Evolutionary conservation across 2,113 vertebrate genomes (phyloP).

Genomic region (Cyprinodon brontotheroides): DNA sequence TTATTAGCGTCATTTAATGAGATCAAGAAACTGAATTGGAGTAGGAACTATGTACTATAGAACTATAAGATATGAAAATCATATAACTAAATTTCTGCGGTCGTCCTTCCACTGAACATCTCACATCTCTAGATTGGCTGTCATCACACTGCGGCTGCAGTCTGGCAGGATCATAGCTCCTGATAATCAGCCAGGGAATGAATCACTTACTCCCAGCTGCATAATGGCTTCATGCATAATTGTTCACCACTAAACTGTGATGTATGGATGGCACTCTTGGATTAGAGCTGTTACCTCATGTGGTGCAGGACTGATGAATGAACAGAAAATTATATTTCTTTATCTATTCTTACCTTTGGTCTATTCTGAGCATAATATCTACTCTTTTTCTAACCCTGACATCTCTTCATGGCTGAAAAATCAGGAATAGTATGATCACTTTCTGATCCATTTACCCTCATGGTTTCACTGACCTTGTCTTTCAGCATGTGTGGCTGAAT

Average conservation of each 20-base stretch:
- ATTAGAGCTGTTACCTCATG: constrained; percentile 17
- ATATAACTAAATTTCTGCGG: neutral
- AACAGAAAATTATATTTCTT: constrained; percentile 38
- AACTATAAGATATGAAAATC: neutral
- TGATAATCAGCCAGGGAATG: constrained; percentile 50
- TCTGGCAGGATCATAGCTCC: constrained; percentile 42
- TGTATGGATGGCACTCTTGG: constrained; percentile 31
- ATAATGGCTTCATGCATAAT: constrained; percentile 26
- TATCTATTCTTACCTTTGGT: constrained; percentile 19
- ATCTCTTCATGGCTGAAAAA: constrained; percentile 18
- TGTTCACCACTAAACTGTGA: constrained; percentile 27
- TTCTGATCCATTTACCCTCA: constrained; percentile 53
- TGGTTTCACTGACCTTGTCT: constrained; percentile 5
- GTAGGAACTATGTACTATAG: constrained; percentile 2
- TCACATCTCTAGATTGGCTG: constrained; percentile 15
- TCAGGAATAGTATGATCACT: constrained; percentile 48
- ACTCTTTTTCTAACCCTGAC: constrained; percentile 26
- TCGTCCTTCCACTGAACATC: neutral
- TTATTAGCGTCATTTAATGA: neutral
- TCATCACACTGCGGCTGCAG: constrained; percentile 9
- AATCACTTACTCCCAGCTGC: constrained; percentile 38
- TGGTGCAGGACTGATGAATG: constrained; percentile 15
- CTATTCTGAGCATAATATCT: constrained; percentile 15
- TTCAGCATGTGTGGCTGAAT: neutral
- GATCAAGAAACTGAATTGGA: neutral